Evolutionary conservation across 2,888 invertebrate genomes (phyloP).

Genomic region (Petrophora chlorosata): DNA sequence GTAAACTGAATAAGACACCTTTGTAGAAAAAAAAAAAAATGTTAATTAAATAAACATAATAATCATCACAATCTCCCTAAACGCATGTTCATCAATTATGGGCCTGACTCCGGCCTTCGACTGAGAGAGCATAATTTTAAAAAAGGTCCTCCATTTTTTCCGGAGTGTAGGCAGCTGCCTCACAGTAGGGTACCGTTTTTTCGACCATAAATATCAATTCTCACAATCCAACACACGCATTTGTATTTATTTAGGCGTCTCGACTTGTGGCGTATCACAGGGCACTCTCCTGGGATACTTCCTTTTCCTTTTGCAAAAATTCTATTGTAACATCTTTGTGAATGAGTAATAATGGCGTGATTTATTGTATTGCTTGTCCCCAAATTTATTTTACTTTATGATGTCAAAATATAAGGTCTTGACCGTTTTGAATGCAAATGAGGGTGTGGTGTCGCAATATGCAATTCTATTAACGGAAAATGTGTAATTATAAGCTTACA

Average conservation of each 20-base stretch:
- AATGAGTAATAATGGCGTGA: slow-evolving; percentile 51
- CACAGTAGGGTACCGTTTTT: slow-evolving; percentile 72
- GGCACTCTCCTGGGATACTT: slow-evolving; percentile 58
- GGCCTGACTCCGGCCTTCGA: slow-evolving; percentile 44
- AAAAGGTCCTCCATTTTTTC: slow-evolving; percentile 54
- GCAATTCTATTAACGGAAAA: slow-evolving; percentile 12
- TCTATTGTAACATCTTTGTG: slow-evolving; percentile 51
- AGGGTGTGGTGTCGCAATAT: slow-evolving; percentile 17
- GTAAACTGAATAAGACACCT: not conserved
- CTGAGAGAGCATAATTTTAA: slow-evolving; percentile 49
- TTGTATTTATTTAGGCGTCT: slow-evolving; percentile 77
- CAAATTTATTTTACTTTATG: slow-evolving; percentile 29
- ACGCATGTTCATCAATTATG: slow-evolving; percentile 43
- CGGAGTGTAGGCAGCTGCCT: slow-evolving; percentile 58
- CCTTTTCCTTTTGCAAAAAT: slow-evolving; percentile 62
- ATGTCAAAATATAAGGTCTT: slow-evolving; percentile 32
- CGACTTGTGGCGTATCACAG: slow-evolving; percentile 55
- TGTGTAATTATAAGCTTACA: slow-evolving; percentile 10
- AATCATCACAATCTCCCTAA: slow-evolving; percentile 42
- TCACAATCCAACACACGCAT: slow-evolving; percentile 73
- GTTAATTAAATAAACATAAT: slow-evolving; percentile 42
- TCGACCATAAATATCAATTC: slow-evolving; percentile 81
- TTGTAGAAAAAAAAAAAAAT: slow-evolving; percentile 19
- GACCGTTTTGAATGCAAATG: slow-evolving; percentile 19
- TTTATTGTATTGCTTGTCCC: slow-evolving; percentile 42